Base-by-base conservation (phyloP, 2,888 invertebrate species). In the Eupelmus urozonus region DNA sequence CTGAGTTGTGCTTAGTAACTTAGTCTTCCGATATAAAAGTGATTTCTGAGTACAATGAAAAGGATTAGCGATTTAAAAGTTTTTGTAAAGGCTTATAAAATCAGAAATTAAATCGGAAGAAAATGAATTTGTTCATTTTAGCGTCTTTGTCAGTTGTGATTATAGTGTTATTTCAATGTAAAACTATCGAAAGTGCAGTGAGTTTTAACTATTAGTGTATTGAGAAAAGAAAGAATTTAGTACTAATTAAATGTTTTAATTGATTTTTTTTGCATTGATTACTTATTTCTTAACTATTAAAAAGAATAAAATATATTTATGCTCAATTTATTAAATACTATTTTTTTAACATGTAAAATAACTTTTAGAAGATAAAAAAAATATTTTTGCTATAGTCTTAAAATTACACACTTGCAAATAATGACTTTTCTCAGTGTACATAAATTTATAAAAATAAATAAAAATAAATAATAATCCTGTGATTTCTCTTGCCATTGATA, bases 1-100 rank as follows among this genome's bases (percentile, higher is more conserved):
- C 40, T 27, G 45, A 59, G 3, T 49, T 74, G 42, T 57, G 74
- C 74, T 74, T 74, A 20, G 57, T 55, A 20, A 27, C 34, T 5
- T 57, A 27, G 18, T 65, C 29, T 42, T 42, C 2, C n/a, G n/a
- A 20, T 59, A 74, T 74, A 74, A 57, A 74, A 66, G 55, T 34
- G 27, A 23, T 34, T 40, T 20, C 11, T n/a, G n/a, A 23, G 1
- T 20, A 13, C 7, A 20, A 3, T 3, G 53, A 53, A 16, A 34
- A 34, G 34, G 3, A 34, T 34, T 34, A 34, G 34, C 3, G 34
- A 34, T 5, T 34, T 9, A 34, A 9, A 34, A 34, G 9, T 5
- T 34, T 53, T 53, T 1, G 29, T 3, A 23, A 23, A 23, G 3
- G 3, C 9, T 34, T 34, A 20, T 34, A 7, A 2, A 5, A 18